phyloP scores from a whole-genome alignment of 2,113 vertebrate species.

The Nycticebus coucang region DNA sequence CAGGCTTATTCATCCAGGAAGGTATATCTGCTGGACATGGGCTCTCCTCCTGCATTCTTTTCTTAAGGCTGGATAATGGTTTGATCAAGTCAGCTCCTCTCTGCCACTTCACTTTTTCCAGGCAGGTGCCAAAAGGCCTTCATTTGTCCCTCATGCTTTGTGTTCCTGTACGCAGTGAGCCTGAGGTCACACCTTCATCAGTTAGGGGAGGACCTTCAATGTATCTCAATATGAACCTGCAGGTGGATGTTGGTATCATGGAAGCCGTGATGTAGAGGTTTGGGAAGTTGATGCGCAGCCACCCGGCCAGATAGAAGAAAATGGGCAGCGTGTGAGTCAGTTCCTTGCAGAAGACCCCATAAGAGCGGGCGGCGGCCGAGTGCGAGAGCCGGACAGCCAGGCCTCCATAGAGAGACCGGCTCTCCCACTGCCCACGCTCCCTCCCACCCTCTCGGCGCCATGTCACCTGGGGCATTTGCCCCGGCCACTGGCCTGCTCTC shows the following conservation, averaged over 20 bases:
- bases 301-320: slow-evolving; percentile 95
- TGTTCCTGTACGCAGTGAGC: not conserved
- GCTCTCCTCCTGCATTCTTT: no score
- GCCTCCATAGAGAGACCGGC: slow-evolving; percentile 86
- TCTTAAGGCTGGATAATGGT: no score
- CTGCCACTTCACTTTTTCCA: slow-evolving; percentile 2
- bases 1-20: no score
- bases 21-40: no score
- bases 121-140: not conserved
- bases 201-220: slow-evolving; percentile 55
- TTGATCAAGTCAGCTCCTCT: slow-evolving; percentile 36
- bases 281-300: slow-evolving; percentile 86
- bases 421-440: slow-evolving; percentile 70
- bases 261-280: slow-evolving; percentile 97
- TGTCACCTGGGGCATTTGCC: slow-evolving; percentile 37
- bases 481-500: slow-evolving; percentile 47
- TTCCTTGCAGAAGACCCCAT: slow-evolving; percentile 95
- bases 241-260: slow-evolving; percentile 97
- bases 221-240: slow-evolving; percentile 86
- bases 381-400: slow-evolving; percentile 92
- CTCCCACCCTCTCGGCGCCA: not conserved
- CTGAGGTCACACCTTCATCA: not conserved
- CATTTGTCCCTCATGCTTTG: slow-evolving; percentile 62
- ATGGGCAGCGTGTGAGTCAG: slow-evolving; percentile 94
- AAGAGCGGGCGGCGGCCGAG: slow-evolving; percentile 91